Evolutionary conservation across 1,140 invertebrate species (phyloP).

Genomic region (Schlechtendalia chinensis): DNA sequence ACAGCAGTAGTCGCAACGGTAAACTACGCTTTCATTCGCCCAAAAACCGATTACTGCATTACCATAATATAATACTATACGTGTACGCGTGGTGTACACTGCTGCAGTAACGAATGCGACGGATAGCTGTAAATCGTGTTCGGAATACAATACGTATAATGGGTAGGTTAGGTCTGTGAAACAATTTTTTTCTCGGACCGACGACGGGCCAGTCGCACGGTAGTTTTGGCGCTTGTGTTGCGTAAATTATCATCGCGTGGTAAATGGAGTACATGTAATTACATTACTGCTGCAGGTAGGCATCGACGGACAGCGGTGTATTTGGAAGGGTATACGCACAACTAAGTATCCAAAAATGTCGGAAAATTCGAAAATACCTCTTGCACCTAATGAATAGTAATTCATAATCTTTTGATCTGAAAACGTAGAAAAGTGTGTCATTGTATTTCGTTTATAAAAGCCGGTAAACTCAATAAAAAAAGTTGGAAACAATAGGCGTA

Average conservation of each 20-base stretch:
- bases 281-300: too few relatives aligned
- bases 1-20: background rate
- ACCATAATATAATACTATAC: constrained; percentile 11
- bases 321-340: too few relatives aligned
- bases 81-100: background rate
- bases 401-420: too few relatives aligned
- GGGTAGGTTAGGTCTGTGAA: background rate
- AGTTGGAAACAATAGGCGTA: too few relatives aligned
- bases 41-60: constrained; percentile 10
- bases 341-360: too few relatives aligned
- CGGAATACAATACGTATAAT: background rate
- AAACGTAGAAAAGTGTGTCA: too few relatives aligned
- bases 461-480: too few relatives aligned
- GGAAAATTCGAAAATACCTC: too few relatives aligned
- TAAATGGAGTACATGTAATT: background rate
- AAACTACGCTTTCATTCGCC: constrained; percentile 2
- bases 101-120: too few relatives aligned
- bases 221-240: constrained; percentile 1
- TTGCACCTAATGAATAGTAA: too few relatives aligned
- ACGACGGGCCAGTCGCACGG: background rate
- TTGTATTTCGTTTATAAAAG: too few relatives aligned
- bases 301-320: too few relatives aligned
- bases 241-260: background rate
- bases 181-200: background rate
- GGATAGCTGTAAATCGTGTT: constrained; percentile 7